Evolutionary conservation across 2,113 vertebrate genomes (phyloP).

Genomic region (Corynorhinus townsendii): DNA sequence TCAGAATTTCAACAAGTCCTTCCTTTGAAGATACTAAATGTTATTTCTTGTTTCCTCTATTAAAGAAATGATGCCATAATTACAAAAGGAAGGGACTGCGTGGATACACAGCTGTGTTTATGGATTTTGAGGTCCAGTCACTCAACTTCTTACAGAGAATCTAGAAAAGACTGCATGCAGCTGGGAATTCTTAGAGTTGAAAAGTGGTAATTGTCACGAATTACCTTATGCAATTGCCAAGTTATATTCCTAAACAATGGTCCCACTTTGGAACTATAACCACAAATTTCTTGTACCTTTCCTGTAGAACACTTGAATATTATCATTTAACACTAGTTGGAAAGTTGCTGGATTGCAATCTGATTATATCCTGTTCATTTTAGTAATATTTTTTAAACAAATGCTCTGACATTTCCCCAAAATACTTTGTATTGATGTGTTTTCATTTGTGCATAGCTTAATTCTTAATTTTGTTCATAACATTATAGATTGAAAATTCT

Average conservation of each 20-base stretch:
- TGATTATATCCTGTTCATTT: not conserved
- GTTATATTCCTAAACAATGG: conserved; percentile 21
- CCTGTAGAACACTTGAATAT: not conserved
- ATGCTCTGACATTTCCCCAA: not conserved
- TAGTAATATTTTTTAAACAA: not conserved
- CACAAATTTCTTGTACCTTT: not conserved
- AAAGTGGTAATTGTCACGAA: conserved; percentile 23
- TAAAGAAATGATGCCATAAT: not conserved
- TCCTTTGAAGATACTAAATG: not conserved
- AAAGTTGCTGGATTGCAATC: not conserved
- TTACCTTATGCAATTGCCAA: not conserved
- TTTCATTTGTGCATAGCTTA: not conserved
- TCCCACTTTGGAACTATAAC: not conserved
- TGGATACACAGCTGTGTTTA: not conserved
- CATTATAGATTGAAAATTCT: not conserved
- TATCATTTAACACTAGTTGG: not conserved
- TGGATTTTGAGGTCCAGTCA: not conserved
- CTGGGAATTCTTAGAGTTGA: conserved; percentile 23
- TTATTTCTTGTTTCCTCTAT: not conserved
- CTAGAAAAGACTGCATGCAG: not conserved
- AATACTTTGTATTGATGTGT: not conserved
- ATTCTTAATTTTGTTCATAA: not conserved
- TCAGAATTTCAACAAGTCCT: not conserved
- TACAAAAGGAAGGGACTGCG: not conserved
- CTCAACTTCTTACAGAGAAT: not conserved